These are phyloP conservation scores for Ectemnius lituratus DNA, from an alignment of 2,888 invertebrate genomes.

Conservation along the genomic window DNA sequence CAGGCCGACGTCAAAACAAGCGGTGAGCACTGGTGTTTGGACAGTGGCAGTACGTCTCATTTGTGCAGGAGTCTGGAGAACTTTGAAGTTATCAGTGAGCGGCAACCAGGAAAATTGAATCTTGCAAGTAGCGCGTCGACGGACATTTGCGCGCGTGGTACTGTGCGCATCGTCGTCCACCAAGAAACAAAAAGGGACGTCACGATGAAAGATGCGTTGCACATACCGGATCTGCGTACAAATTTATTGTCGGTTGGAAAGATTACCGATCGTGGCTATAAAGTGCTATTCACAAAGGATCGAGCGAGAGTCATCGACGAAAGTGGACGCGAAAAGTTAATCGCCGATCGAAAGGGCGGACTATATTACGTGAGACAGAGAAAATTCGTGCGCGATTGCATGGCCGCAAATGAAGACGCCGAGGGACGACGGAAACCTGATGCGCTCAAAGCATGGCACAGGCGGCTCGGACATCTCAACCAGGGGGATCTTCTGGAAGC, in stretches of 20 bases:
- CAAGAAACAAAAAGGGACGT: neutral
- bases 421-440: constrained; percentile 8
- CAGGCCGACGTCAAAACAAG: neutral
- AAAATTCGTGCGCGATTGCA: constrained; percentile 7
- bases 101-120: neutral
- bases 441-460: constrained; percentile 35
- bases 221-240: constrained; percentile 4
- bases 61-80: neutral
- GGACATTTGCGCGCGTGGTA: neutral
- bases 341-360: constrained; percentile 24
- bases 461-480: constrained; percentile 46
- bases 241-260: constrained; percentile 14
- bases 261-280: constrained; percentile 22
- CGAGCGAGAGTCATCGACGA: constrained; percentile 26
- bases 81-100: neutral
- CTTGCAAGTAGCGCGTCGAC: neutral
- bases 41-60: constrained; percentile 6
- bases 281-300: constrained; percentile 31
- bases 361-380: constrained; percentile 22
- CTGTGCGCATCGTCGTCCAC: neutral
- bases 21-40: neutral
- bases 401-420: neutral
- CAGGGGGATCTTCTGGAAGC: constrained; percentile 33
- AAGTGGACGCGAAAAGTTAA: constrained; percentile 16
- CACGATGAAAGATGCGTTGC: neutral